phyloP scores from a whole-genome alignment of 2,888 invertebrate species.

The Drosophila pseudotakahashii region DNA sequence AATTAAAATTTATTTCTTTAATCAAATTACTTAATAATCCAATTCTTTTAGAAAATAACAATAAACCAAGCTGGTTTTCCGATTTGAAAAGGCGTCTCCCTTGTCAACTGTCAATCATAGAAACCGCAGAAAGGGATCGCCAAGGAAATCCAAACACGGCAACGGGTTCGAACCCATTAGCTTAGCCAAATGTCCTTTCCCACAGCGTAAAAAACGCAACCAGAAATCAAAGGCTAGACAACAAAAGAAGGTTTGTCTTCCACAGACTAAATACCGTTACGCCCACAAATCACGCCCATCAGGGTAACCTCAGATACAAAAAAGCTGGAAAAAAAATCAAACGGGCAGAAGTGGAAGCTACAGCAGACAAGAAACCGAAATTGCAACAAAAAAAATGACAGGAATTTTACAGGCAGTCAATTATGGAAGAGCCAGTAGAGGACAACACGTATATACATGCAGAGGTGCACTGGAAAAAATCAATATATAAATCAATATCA shows the following conservation, averaged over 20 bases:
- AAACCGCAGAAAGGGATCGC: neutral
- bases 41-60: no score
- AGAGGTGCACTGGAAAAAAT: constrained; percentile 2
- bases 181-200: constrained; percentile 57
- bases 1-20: no score
- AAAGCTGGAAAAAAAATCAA: constrained; percentile 36
- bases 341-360: constrained; percentile 13
- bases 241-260: constrained; percentile 67
- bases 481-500: neutral
- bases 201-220: constrained; percentile 36
- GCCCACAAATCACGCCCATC: constrained; percentile 75
- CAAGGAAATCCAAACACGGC: constrained; percentile 21
- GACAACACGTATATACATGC: constrained; percentile 26
- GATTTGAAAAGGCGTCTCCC: neutral
- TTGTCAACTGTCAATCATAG: constrained; percentile 12
- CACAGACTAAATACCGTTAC: constrained; percentile 64
- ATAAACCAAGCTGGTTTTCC: no score
- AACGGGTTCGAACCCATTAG: constrained; percentile 60
- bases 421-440: constrained; percentile 57
- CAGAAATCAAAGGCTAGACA: constrained; percentile 68
- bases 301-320: constrained; percentile 46
- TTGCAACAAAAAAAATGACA: constrained; percentile 64
- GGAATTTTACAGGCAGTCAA: constrained; percentile 78
- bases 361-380: constrained; percentile 37
- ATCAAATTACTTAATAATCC: no score